Evolutionary conservation across 2,888 invertebrate genomes (phyloP), one percentile per base, ranked within the genome.

Genomic region (Pyrochroa serraticornis): DNA sequence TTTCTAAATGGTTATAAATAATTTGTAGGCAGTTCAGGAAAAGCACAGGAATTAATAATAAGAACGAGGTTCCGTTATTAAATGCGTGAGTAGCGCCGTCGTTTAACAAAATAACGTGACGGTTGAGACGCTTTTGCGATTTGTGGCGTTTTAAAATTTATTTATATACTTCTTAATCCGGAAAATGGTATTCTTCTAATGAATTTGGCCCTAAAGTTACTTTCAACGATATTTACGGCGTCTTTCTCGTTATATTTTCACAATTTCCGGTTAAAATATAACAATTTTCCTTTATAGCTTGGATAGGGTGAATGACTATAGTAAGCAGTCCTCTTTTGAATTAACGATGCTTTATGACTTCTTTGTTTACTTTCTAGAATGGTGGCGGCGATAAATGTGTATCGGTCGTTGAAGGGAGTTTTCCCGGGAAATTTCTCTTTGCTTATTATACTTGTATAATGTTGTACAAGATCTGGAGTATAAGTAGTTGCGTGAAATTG

Each of bases 161-260:
- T 52, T 52, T 52, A 44, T 55, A 55, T 38, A 37, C 13, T 55
- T 55, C 48, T 47, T 48, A 55, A 55, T 55, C 55, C 49, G 32
- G 2, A 32, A 49, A 52, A 55, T 45, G 55, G 55, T 43, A 44
- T 48, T 55, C 36, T 35, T 48, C 10, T 52, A 52, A 52, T 52
- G 44, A 44, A 33, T 44, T 52, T 38, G 44, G 37, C 44, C 52
- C 33, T 38, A 32, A 22, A 37, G 33, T 52, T 44, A 22, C 52
- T 52, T 52, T 44, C 46, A 57, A 31, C 5, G 51, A 49, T 60
- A 55, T 56, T 55, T 53, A 60, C 45, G 59, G 47, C 43, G 47
- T 48, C 45, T 54, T 46, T 50, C 43, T 53, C 42, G 50, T 56
- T 48, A 55, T 49, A 50, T 38, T 56, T 50, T 49, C 50, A 55